Evolutionary conservation across 2,797 vertebrate species (phyloP).

Genomic region (Myotis planiceps): DNA sequence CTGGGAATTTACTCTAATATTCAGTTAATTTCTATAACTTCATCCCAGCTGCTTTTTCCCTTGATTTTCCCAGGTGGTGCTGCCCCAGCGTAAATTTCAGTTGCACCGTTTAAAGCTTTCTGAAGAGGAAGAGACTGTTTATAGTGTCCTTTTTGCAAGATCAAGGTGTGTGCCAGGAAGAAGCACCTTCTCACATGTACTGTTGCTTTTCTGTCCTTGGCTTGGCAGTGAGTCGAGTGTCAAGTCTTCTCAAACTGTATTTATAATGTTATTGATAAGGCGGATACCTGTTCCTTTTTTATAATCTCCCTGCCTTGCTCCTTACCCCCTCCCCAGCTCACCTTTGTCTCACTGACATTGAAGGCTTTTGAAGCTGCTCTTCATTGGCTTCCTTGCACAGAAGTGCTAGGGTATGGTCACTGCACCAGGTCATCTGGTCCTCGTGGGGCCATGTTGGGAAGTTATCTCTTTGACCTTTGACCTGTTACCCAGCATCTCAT

Average conservation of each 20-base stretch:
- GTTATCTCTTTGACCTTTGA: constrained; percentile 10
- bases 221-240: background rate
- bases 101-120: constrained; percentile 93
- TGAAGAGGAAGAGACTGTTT: constrained; percentile 92
- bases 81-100: constrained; percentile 90
- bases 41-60: background rate
- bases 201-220: background rate
- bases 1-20: background rate
- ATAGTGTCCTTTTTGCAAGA: constrained; percentile 93
- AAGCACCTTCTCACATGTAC: background rate
- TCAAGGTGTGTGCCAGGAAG: constrained; percentile 89
- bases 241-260: background rate
- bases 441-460: background rate
- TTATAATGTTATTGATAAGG: background rate
- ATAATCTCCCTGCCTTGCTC: background rate
- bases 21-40: background rate
- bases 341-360: background rate
- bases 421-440: background rate
- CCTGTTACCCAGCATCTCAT: background rate
- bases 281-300: background rate
- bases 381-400: background rate
- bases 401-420: background rate
- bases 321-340: background rate
- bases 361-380: background rate
- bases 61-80: constrained; percentile 87